Base-by-base conservation (phyloP, 2,888 invertebrate genomes). In the Tupiocoris notatus region DNA sequence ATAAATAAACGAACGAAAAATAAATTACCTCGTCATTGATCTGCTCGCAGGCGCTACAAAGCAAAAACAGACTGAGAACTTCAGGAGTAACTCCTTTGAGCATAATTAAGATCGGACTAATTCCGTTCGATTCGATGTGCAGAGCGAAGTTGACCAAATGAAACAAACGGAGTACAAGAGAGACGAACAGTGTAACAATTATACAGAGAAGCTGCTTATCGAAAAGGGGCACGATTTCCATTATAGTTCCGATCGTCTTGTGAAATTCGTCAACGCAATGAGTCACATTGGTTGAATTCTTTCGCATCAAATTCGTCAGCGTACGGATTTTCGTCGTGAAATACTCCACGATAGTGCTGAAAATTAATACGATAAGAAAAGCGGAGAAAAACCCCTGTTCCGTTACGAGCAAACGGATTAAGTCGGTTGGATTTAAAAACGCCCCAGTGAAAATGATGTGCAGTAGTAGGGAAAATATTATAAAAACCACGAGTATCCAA, bases 11-110 rank as follows among this genome's bases (percentile, higher is more conserved):
- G n/a, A n/a, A n/a, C n/a, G n/a, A n/a, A n/a, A n/a, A n/a, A n/a
- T n/a, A n/a, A 59, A n/a, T 59, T 59, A 59, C 59, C 59, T 59
- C 59, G 3, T 59, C 59, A 59, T 59, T 59, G 59, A 59, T 9
- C 3, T 6, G 7, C n/a, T 59, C 59, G 18, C 59, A 59, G 7
- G n/a, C 59, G n/a, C 16, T n/a, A n/a, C 59, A 59, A 3, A 59
- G n/a, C 17, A 59, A 6, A 18, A 3, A 59, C n/a, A 59, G 6
- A 9, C 3, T 9, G 7, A n/a, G n/a, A n/a, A 59, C 18, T 3
- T 3, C 59, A 3, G 6, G 3, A 3, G 39, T 39, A 7, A 12
- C 12, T 39, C 6, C 12, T 7, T 7, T 7, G 12, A 39, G 3
- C 39, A 39, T 39, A 3, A 12, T 7, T 7, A 7, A 12, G 3